Conservation (phyloP, 2,797 vertebrate species). For the Chelonia mydas region DNA sequence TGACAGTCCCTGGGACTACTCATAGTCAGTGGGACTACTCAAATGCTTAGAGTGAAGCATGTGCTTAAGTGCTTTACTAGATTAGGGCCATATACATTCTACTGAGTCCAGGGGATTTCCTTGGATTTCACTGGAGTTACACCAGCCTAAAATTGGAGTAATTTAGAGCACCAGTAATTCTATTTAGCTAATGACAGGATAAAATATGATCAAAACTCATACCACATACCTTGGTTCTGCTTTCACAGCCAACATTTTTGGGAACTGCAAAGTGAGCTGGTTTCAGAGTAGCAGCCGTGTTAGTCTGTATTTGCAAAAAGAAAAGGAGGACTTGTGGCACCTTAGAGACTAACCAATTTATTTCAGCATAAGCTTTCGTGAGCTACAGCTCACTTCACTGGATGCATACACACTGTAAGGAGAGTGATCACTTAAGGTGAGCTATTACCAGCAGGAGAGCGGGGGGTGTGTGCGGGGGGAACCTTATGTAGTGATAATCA, state of each 20-base stretch:
- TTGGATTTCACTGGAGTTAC: not conserved
- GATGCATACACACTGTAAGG: too few species aligned
- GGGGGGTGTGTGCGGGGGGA: too few species aligned
- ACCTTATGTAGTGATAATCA: too few species aligned
- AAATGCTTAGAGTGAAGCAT: not conserved
- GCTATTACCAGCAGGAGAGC: too few species aligned
- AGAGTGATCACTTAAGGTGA: too few species aligned
- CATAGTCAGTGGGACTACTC: too few species aligned
- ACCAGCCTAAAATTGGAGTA: not conserved
- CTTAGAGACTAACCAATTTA: too few species aligned
- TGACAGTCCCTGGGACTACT: not conserved
- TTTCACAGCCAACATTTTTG: not conserved
- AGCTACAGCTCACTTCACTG: too few species aligned
- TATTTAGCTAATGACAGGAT: not conserved
- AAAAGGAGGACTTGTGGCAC: too few species aligned
- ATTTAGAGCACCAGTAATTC: not conserved
- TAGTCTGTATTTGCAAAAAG: too few species aligned
- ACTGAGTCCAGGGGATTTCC: not conserved
- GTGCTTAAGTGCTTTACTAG: not conserved
- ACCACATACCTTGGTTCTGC: not conserved
- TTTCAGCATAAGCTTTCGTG: too few species aligned
- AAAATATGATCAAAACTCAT: not conserved
- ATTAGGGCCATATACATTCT: not conserved
- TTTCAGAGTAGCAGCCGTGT: too few species aligned
- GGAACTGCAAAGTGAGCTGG: not conserved